Evolutionary conservation across 2,113 vertebrate species (phyloP).

Genomic region (Origma solitaria): DNA sequence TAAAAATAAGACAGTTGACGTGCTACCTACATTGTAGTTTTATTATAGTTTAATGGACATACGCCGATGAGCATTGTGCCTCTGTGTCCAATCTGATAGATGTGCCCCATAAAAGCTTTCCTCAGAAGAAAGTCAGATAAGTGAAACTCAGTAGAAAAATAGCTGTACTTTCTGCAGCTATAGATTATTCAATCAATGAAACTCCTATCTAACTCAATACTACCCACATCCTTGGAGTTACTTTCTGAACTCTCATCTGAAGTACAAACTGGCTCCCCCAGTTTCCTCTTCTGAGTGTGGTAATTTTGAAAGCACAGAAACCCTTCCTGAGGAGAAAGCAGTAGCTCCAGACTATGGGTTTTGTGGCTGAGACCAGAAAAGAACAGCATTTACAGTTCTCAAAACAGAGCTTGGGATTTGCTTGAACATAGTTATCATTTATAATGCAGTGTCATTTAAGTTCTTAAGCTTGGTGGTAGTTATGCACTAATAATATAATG

Average conservation of each 20-base stretch:
- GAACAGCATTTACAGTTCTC: neutral
- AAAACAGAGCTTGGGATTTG: neutral
- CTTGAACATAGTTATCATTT: neutral
- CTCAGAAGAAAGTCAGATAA: slow-evolving; percentile 53
- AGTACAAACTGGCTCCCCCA: neutral
- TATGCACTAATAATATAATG: too few species aligned
- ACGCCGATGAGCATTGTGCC: neutral
- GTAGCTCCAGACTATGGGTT: neutral
- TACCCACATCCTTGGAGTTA: slow-evolving; percentile 23
- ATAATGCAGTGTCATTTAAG: neutral
- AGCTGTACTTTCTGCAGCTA: slow-evolving; percentile 44
- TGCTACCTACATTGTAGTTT: neutral
- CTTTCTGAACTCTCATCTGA: slow-evolving; percentile 8
- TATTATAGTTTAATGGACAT: slow-evolving; percentile 24
- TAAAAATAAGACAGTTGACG: slow-evolving; percentile 12
- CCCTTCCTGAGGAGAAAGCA: neutral
- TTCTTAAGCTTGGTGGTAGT: neutral
- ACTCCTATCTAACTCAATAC: slow-evolving; percentile 37
- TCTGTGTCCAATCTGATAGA: slow-evolving; percentile 50
- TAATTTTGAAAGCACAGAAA: neutral
- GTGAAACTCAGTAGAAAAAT: slow-evolving; percentile 53
- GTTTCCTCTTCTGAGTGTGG: neutral
- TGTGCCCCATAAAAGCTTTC: slow-evolving; percentile 43
- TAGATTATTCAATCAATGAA: slow-evolving; percentile 59
- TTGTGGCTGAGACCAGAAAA: neutral